A percentile compares a stretch with the other conserved stretches of the same genome.
Conservation (phyloP, 1,140 invertebrate genomes). For the Brachionus koreanus region DNA sequence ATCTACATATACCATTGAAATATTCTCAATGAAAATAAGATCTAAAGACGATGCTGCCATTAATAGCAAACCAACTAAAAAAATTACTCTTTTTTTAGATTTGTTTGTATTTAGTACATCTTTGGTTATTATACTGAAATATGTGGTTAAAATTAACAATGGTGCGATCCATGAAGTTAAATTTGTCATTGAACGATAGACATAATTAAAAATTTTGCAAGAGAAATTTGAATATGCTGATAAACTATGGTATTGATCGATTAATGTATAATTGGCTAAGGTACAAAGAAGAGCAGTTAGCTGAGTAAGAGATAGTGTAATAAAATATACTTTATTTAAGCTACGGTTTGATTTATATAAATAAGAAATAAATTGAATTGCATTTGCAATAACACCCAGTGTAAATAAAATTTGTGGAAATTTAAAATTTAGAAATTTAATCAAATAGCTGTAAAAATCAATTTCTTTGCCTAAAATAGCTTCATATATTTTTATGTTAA, state of each 20-base stretch:
- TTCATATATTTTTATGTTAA: conserved; percentile 27
- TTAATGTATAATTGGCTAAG: conserved; percentile 4
- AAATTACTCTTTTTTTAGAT: background rate
- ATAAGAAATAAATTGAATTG: background rate
- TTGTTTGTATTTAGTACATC: background rate
- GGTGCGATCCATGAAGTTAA: conserved; percentile 35
- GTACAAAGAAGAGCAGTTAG: background rate
- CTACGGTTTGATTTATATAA: background rate
- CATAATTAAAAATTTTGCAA: conserved; percentile 23
- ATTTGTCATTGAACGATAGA: conserved; percentile 8
- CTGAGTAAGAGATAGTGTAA: background rate
- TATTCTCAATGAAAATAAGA: background rate
- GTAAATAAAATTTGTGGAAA: conserved; percentile 22
- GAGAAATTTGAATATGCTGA: background rate
- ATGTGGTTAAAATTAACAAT: conserved; percentile 34
- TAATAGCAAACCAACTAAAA: background rate
- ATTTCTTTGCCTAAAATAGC: background rate
- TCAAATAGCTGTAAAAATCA: background rate
- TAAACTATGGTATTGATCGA: background rate
- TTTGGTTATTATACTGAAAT: conserved; percentile 8
- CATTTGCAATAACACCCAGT: background rate
- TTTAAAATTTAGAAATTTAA: conserved; percentile 32
- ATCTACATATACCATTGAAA: background rate
- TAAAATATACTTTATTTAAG: conserved; percentile 24
- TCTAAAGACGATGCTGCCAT: background rate